Evolutionary conservation across 2,888 invertebrate genomes (phyloP).

Genomic region (Thysanoteuthis rhombus): DNA sequence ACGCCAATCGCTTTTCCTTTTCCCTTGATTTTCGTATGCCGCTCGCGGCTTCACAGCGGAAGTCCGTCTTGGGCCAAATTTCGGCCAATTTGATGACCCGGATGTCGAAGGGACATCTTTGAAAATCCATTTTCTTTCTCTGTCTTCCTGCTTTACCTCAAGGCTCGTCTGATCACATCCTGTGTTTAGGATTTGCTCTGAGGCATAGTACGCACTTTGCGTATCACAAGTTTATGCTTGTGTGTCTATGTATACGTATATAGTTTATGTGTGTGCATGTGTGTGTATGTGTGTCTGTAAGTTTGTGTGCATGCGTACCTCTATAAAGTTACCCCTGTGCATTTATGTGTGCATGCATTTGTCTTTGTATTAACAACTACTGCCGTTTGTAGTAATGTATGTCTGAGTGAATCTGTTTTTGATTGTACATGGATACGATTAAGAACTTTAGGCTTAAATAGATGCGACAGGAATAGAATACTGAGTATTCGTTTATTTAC

Average conservation of each 20-base stretch:
- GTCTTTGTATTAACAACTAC: neutral
- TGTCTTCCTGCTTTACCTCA: neutral
- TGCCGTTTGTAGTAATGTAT: neutral
- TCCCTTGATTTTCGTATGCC: neutral
- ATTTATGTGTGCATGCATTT: neutral
- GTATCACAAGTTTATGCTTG: neutral
- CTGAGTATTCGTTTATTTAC: too few species aligned
- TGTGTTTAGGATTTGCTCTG: neutral
- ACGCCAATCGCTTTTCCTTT: neutral
- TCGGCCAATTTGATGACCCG: slow-evolving; percentile 12
- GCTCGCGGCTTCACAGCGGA: slow-evolving; percentile 12
- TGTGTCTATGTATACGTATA: neutral
- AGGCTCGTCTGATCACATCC: neutral
- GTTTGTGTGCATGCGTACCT: neutral
- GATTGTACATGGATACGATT: too few species aligned
- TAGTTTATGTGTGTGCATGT: neutral
- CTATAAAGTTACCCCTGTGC: neutral
- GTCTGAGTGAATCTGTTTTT: too few species aligned
- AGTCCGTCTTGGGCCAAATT: slow-evolving; percentile 12
- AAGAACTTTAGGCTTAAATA: too few species aligned
- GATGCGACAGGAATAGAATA: too few species aligned
- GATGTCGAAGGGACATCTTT: slow-evolving; percentile 12
- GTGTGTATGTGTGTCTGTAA: neutral
- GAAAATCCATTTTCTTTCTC: slow-evolving; percentile 12
- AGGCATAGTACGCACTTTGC: neutral